These are phyloP conservation scores for Pseudolycoriella hygida DNA, from an alignment of 2,888 invertebrate species.

Conservation along the genomic window DNA sequence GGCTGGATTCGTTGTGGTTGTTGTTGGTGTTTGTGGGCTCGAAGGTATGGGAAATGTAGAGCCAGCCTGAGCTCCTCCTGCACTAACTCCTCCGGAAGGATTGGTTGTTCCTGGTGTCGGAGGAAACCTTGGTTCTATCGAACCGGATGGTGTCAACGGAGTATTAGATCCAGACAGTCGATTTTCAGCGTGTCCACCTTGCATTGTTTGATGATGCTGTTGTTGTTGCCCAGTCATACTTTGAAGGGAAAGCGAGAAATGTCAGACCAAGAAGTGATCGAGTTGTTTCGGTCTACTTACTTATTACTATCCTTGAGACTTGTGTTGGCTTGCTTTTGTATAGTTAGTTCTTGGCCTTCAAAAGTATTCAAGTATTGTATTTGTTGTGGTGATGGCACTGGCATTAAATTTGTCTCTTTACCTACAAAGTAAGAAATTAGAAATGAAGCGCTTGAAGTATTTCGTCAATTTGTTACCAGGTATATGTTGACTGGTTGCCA, in stretches of 20 bases:
- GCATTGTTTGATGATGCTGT: slow-evolving; percentile 11
- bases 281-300: too few species aligned
- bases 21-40: slow-evolving; percentile 28
- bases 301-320: slow-evolving; percentile 42
- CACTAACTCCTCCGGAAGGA: background rate
- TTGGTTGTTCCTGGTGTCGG: background rate
- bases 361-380: slow-evolving; percentile 90
- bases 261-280: background rate
- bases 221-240: slow-evolving; percentile 29
- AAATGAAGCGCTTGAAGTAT: too few species aligned
- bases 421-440: too few species aligned
- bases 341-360: slow-evolving; percentile 90
- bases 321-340: slow-evolving; percentile 89
- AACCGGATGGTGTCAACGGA: too few species aligned
- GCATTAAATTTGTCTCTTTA: slow-evolving; percentile 79
- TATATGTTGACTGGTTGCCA: slow-evolving; percentile 6
- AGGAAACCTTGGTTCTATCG: too few species aligned
- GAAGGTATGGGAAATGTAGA: slow-evolving; percentile 28
- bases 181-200: background rate
- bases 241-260: slow-evolving; percentile 4
- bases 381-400: slow-evolving; percentile 91
- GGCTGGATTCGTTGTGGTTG: slow-evolving; percentile 13
- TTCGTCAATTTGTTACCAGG: slow-evolving; percentile 4
- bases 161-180: slow-evolving; percentile 7
- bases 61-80: slow-evolving; percentile 9